Evolutionary conservation across 2,113 vertebrate species (phyloP).

Genomic region (Trogon surrucura): DNA sequence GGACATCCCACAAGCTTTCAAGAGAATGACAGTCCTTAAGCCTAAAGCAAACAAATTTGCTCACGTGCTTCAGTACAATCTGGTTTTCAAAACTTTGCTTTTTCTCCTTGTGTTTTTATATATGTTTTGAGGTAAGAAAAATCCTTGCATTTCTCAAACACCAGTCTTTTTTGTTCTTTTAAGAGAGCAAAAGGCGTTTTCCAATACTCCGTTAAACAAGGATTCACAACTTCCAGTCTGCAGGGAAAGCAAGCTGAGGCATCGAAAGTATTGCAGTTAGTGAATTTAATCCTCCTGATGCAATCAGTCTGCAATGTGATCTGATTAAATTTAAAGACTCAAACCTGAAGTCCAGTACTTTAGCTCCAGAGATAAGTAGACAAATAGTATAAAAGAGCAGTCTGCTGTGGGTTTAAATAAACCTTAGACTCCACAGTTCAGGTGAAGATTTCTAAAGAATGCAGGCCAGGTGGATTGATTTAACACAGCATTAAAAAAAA

Average conservation of each 20-base stretch:
- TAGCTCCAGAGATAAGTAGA: background rate
- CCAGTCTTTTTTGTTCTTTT: background rate
- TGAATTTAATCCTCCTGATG: constrained; percentile 27
- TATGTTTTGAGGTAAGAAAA: background rate
- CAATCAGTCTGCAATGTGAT: background rate
- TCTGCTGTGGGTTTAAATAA: background rate
- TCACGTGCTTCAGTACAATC: background rate
- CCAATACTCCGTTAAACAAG: background rate
- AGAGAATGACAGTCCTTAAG: background rate
- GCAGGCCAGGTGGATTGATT: constrained; percentile 8
- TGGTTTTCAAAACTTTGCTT: background rate
- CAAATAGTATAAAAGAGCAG: background rate
- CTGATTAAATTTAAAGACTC: constrained; percentile 50
- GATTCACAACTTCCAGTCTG: background rate
- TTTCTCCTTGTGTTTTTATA: background rate
- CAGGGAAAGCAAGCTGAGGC: constrained; percentile 12
- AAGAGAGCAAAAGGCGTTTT: background rate
- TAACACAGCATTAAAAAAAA: constrained; percentile 29
- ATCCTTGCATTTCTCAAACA: background rate
- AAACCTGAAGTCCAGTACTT: constrained; percentile 36
- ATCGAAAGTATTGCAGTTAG: background rate
- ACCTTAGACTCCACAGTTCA: background rate
- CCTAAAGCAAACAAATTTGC: background rate
- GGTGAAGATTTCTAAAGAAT: constrained; percentile 4
- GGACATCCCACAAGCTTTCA: background rate